Evolutionary conservation across 2,888 invertebrate species (phyloP).

Genomic region (Perizoma affinitatum): DNA sequence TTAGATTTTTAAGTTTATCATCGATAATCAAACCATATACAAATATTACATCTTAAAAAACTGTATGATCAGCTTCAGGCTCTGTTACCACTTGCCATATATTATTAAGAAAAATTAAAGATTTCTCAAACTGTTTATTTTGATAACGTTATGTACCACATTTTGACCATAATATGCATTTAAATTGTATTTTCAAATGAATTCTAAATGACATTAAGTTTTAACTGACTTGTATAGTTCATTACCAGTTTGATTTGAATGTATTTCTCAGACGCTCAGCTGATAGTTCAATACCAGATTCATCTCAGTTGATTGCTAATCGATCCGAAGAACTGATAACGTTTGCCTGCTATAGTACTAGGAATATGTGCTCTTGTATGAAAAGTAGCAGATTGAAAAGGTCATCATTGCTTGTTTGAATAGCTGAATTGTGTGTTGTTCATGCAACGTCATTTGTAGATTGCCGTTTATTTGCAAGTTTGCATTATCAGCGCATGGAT

Average conservation of each 20-base stretch:
- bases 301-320: constrained; percentile 34
- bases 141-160: background rate
- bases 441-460: constrained; percentile 3
- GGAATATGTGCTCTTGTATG: constrained; percentile 8
- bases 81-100: constrained; percentile 7
- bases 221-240: background rate
- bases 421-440: constrained; percentile 6
- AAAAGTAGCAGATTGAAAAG: constrained; percentile 21
- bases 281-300: constrained; percentile 37
- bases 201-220: no score
- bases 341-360: constrained; percentile 22
- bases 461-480: background rate
- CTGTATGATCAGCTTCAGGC: background rate
- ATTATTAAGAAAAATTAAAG: constrained; percentile 3
- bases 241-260: constrained; percentile 15
- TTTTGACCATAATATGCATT: no score
- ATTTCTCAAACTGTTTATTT: constrained; percentile 9
- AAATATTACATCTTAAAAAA: no score
- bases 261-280: constrained; percentile 23
- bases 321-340: constrained; percentile 35
- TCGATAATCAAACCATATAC: no score
- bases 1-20: no score
- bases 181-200: no score
- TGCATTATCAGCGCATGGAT: background rate
- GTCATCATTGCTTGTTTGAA: constrained; percentile 31